Evolutionary conservation across 2,797 vertebrate species (phyloP).

Genomic region (Monodelphis domestica): DNA sequence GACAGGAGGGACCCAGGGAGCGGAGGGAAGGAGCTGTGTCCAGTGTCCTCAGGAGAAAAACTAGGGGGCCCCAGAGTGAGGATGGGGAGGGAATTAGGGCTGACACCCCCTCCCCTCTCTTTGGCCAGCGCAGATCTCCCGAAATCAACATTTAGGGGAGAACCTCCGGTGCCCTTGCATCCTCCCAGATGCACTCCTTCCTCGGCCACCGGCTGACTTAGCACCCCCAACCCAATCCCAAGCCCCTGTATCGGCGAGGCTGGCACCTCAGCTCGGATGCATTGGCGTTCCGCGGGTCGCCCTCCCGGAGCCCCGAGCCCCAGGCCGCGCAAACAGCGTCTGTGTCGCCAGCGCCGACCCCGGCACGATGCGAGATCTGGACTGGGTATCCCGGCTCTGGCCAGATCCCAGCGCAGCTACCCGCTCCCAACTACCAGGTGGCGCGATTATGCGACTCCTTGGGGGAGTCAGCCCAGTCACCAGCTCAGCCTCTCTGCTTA

Average conservation of each 20-base stretch:
- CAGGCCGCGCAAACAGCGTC: background rate
- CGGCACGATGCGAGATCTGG: background rate
- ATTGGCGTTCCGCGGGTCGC: accelerated
- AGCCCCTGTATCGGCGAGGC: background rate
- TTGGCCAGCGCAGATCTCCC: constrained; percentile 15
- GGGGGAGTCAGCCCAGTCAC: background rate
- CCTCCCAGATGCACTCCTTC: background rate
- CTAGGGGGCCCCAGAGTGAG: background rate
- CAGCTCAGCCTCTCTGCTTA: background rate
- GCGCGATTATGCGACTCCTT: background rate
- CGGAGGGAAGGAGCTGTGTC: background rate
- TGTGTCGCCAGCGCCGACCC: background rate
- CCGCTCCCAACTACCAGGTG: background rate
- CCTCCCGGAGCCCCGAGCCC: too few species aligned
- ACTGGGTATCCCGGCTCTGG: background rate
- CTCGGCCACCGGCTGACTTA: background rate
- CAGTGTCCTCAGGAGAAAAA: too few species aligned
- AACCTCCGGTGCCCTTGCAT: background rate
- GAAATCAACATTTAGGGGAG: background rate
- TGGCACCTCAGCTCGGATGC: accelerated
- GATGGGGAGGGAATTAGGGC: background rate
- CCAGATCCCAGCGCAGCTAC: background rate
- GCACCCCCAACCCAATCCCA: background rate
- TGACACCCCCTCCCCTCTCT: background rate
- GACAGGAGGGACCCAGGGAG: too few species aligned